These are phyloP conservation scores for Seira ritae DNA, from an alignment of 2,888 invertebrate genomes.

Conservation along the genomic window DNA sequence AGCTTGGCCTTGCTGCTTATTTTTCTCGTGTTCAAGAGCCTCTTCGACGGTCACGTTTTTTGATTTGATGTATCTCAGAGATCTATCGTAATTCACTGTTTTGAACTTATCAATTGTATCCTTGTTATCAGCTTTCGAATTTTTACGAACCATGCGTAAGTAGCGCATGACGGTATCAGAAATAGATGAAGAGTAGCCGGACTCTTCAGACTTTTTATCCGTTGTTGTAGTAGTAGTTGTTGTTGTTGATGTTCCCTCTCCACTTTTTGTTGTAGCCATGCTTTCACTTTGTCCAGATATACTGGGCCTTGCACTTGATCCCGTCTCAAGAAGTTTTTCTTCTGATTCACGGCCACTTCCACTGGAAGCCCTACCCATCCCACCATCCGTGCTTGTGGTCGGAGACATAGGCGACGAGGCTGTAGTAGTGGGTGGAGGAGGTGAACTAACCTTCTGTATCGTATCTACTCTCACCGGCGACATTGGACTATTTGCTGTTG, in stretches of 20 bases:
- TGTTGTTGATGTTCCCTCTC: constrained; percentile 69
- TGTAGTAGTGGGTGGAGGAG: constrained; percentile 39
- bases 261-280: constrained; percentile 77
- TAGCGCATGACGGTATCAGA: constrained; percentile 92
- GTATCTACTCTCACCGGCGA: constrained; percentile 43
- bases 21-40: constrained; percentile 78
- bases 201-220: constrained; percentile 72
- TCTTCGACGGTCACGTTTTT: constrained; percentile 87
- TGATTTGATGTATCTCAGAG: constrained; percentile 88
- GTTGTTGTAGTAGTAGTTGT: constrained; percentile 33
- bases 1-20: constrained; percentile 53
- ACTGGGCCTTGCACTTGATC: constrained; percentile 49
- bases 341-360: constrained; percentile 64
- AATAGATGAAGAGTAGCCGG: constrained; percentile 83
- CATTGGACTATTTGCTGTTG: constrained; percentile 46
- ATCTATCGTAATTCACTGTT: constrained; percentile 91
- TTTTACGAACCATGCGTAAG: constrained; percentile 90
- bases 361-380: constrained; percentile 29
- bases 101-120: constrained; percentile 89
- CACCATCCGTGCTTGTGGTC: constrained; percentile 48
- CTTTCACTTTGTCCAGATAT: constrained; percentile 51
- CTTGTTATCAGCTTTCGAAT: constrained; percentile 83
- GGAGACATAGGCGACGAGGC: constrained; percentile 53
- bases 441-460: constrained; percentile 30
- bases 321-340: constrained; percentile 58